Evolutionary conservation across 2,797 vertebrate genomes (phyloP), one percentile per base, ranked within the genome.

Genomic region (Gymnodraco acuticeps): DNA sequence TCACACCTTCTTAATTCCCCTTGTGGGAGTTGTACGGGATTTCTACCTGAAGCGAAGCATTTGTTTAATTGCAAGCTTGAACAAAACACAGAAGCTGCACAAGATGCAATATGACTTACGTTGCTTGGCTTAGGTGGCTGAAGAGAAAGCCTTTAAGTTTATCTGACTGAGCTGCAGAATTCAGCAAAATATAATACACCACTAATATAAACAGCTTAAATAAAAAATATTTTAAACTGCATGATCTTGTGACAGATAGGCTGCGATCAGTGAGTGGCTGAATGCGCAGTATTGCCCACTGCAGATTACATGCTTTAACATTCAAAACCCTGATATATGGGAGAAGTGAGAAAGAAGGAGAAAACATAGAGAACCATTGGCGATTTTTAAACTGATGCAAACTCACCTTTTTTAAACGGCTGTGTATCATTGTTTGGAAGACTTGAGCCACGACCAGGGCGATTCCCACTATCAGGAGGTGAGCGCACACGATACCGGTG

Each of bases 351-450:
- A 55, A 11, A 19, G 1, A 7, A 54, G 3, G 2, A 3, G 7
- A 9, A 16, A 17, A 42, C 6, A n/a, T 4, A 38, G 6, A 23
- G 12, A 42, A 14, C 0, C 20, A 4, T 0, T 17, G 12, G 16
- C 12, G 46, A 8, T 27, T 8, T 14, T 33, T 14, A 16, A 8
- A 33, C 0, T 6, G 10, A 16, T 1, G 0, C 0, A 1, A 17
- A 59, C 93, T 92, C 65, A 96, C 95, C 94, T 95, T 91, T 88
- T 96, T 96, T 69, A 96, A 77, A 63, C 95, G 91, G 74, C 88
- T 94, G 69, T 95, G 88, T 5, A 96, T 95, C 92, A 95, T 79
- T 60, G 95, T 96, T 87, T 95, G 95, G 87, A 95, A 96, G 93
- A 96, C 95, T 87, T 96, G 95, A 84, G 93, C 94, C 88, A 95